phyloP scores from a whole-genome alignment of 2,113 vertebrate genomes.

The Cynoglossus semilaevis region DNA sequence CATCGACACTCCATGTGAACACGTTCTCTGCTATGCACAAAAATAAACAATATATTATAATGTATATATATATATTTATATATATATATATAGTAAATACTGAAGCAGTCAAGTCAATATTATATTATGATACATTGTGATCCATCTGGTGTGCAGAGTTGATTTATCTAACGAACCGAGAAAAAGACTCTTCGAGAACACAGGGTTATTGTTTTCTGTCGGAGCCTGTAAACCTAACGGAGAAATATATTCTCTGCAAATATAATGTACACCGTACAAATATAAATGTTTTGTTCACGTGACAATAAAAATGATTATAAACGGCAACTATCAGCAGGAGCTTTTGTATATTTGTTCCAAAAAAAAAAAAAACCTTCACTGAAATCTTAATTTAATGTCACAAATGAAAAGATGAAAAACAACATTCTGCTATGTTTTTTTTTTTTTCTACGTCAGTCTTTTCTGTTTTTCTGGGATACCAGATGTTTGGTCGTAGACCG shows the following conservation, averaged over 20 bases:
- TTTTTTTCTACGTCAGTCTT: constrained; percentile 52
- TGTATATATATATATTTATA: no score
- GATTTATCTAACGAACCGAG: constrained; percentile 69
- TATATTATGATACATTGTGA: constrained; percentile 74
- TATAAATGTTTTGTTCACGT: constrained; percentile 72
- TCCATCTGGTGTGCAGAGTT: constrained; percentile 48
- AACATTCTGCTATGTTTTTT: constrained; percentile 44
- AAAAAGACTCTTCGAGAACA: constrained; percentile 72
- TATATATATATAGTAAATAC: constrained; percentile 65
- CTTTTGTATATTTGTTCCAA: constrained; percentile 60
- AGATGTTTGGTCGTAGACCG: constrained; percentile 53
- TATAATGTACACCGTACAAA: constrained; percentile 71
- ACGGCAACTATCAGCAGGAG: constrained; percentile 60
- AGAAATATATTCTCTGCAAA: constrained; percentile 71
- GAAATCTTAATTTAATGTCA: constrained; percentile 51
- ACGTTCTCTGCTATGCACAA: constrained; percentile 81
- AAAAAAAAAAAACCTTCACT: constrained; percentile 65
- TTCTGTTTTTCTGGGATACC: constrained; percentile 52
- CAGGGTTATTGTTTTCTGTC: constrained; percentile 31
- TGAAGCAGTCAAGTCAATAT: constrained; percentile 76
- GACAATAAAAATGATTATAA: constrained; percentile 66
- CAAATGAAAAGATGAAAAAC: constrained; percentile 57
- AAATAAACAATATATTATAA: constrained; percentile 81
- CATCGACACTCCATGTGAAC: constrained; percentile 64
- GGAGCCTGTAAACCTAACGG: constrained; percentile 62